Base-by-base conservation (phyloP, 2,113 vertebrate genomes). In the Potamarius usumacintae region DNA sequence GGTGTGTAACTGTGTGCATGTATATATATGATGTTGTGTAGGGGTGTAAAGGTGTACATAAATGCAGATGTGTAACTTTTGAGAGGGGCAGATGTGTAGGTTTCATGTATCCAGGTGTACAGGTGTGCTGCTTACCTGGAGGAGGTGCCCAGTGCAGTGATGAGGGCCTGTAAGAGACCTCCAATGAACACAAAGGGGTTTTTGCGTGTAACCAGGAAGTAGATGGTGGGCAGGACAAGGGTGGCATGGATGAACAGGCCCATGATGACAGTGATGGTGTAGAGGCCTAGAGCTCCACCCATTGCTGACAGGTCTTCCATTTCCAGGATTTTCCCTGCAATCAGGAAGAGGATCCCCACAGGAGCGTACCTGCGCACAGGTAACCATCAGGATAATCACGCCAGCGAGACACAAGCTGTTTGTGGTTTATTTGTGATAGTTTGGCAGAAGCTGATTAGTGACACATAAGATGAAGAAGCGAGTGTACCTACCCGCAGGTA, bases 291-390 rank as follows among this genome's bases (percentile, higher is more conserved):
- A 93, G 99, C 98, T 30, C 97, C 96, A 2, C 98, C 98, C 95
- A 99, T 97, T 65, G 95, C 89, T 0, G 96, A 92, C 58, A 99
- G 93, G 90, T 99, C 97, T 9, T 99, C 97, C 98, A 99, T 99
- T 94, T 99, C 98, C 91, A 99, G 93, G n/a, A 99, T 99, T 91
- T 99, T 99, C 72, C 98, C 98, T 20, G 98, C 96, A 57, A 99
- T 99, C 92, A 99, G 95, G 93, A 99, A 99, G 91, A 99, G 92
- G 91, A 99, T 99, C 42, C 98, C 98, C 17, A 99, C 92, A 0
- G 98, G 98, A 63, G 98, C 97, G 0, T 99, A 99, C 98, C 98
- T 99, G 92, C 57, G 63, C 67, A 52, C 18, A 78, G 53, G 85
- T n/a, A 48, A 17, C 5, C 53, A 53, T 50, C 55, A 85, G 20